Percentiles rank a stretch among this genome's conserved stretches.
phyloP scores from a whole-genome alignment of 2,113 vertebrate species.

The Pterocles burchelli region DNA sequence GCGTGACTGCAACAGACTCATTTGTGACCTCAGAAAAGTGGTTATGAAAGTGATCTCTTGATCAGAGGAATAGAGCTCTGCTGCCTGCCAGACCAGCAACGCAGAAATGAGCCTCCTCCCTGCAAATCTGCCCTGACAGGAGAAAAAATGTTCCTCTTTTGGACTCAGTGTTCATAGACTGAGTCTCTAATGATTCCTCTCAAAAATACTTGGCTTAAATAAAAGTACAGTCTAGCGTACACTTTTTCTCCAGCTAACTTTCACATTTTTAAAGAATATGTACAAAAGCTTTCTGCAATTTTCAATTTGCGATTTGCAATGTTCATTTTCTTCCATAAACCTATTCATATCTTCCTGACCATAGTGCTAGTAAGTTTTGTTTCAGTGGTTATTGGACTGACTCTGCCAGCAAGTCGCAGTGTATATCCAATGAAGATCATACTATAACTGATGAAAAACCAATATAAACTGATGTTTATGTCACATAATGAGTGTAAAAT shows the following conservation, averaged over 20 bases:
- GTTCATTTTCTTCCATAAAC: not conserved
- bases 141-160: slow-evolving; percentile 42
- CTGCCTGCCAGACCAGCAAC: slow-evolving; percentile 75
- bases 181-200: not conserved
- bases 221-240: not conserved
- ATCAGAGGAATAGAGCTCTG: slow-evolving; percentile 70
- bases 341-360: not conserved
- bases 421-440: not conserved
- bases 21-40: slow-evolving; percentile 88
- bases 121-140: slow-evolving; percentile 25
- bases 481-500: not conserved
- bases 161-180: not conserved
- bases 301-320: not conserved
- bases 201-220: not conserved
- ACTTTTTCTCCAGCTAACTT: not conserved
- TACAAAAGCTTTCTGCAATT: not conserved
- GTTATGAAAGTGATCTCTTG: slow-evolving; percentile 89
- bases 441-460: not conserved
- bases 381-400: not conserved
- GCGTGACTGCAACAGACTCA: slow-evolving; percentile 90
- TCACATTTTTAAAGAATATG: not conserved
- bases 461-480: not conserved
- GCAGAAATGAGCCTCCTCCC: slow-evolving; percentile 78
- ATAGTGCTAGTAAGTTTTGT: not conserved
- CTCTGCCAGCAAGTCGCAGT: not conserved